phyloP scores from a whole-genome alignment of 92 coral and sea anemone species.

The Palythoa heliodiscus region DNA sequence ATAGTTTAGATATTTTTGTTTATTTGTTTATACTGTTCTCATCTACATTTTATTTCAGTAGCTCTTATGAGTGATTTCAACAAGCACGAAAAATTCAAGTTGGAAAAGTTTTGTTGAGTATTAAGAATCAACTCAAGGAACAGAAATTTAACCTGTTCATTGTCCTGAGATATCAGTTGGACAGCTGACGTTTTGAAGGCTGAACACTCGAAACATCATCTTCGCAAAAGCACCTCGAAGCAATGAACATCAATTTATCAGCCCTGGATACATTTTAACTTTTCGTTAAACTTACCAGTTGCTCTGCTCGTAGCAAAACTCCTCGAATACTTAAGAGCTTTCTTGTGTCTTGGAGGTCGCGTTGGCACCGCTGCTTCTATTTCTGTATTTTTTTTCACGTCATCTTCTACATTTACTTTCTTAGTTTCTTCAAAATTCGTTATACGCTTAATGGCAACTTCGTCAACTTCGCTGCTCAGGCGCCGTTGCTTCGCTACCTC shows the following conservation, averaged over 20 bases:
- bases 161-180: no score
- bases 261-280: not conserved
- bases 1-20: no score
- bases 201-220: not conserved
- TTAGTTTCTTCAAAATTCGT: slow-evolving; percentile 5
- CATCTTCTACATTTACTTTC: not conserved
- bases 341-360: slow-evolving; percentile 63
- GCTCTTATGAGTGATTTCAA: no score
- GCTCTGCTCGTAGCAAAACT: slow-evolving; percentile 52
- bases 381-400: slow-evolving; percentile 10
- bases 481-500: slow-evolving; percentile 31
- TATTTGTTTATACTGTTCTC: no score
- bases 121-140: no score
- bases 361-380: slow-evolving; percentile 39
- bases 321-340: slow-evolving; percentile 32
- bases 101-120: no score
- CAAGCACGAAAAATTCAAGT: no score
- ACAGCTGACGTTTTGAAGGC: no score
- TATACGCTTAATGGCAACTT: not conserved
- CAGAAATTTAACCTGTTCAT: no score
- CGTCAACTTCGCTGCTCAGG: slow-evolving; percentile 6
- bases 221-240: not conserved
- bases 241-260: not conserved
- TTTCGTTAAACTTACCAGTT: not conserved
- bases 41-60: no score